A percentile compares a stretch with the other conserved stretches of the same genome.
Evolutionary conservation across 2,113 vertebrate species (phyloP).

Genomic region (Prietella phreatophila): DNA sequence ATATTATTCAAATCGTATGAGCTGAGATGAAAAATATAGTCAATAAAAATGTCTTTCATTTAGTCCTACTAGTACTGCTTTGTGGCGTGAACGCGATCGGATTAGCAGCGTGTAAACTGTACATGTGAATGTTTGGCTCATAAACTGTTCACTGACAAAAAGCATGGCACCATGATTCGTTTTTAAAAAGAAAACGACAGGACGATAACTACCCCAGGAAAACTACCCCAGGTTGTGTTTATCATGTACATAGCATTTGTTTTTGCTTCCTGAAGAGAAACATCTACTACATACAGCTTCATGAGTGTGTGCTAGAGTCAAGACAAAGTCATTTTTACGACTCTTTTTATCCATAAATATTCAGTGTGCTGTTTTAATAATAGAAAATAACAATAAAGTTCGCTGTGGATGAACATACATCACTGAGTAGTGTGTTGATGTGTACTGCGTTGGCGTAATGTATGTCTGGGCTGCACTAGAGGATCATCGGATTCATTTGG

Average conservation of each 20-base stretch:
- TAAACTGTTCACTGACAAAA: neutral
- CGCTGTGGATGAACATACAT: neutral
- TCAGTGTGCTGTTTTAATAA: neutral
- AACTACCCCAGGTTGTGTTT: slow-evolving; percentile 2
- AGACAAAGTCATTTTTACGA: neutral
- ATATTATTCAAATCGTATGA: neutral
- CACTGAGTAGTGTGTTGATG: neutral
- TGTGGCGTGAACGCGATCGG: neutral
- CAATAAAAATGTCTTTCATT: neutral
- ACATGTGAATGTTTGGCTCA: neutral
- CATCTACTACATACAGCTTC: neutral
- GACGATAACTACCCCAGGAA: neutral
- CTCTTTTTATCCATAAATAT: neutral
- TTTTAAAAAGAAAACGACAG: neutral
- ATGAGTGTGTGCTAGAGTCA: neutral
- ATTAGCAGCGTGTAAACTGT: slow-evolving; percentile 15
- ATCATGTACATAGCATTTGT: neutral
- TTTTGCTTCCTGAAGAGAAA: slow-evolving; percentile 6
- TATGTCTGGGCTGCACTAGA: neutral
- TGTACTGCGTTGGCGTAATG: neutral
- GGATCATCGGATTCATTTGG: neutral
- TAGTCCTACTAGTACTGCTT: neutral
- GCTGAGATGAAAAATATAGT: neutral
- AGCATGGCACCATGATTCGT: neutral
- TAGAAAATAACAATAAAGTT: neutral